Conservation (phyloP, 2,797 vertebrate species). For the Syncerus caffer region DNA sequence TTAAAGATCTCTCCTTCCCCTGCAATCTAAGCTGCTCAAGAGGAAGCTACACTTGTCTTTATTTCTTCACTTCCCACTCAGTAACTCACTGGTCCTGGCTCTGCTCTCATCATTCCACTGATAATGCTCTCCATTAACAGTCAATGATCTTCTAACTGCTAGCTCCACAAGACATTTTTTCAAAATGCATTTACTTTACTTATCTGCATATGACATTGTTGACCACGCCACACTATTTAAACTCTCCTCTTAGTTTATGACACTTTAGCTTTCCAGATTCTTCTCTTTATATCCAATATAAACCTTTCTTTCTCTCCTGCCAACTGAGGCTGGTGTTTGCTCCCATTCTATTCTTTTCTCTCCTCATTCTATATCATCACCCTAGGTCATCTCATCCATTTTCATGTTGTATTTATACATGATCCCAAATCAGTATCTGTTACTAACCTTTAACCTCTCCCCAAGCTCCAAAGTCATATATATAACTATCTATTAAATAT, state of each 20-base stretch:
- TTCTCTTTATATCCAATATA: not conserved
- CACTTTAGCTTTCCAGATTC: not conserved
- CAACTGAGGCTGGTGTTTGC: not conserved
- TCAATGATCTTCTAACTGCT: not conserved
- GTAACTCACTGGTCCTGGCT: not conserved
- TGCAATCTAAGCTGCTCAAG: not conserved
- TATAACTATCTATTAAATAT: not conserved
- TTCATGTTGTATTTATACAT: not conserved
- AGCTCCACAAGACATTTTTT: not conserved
- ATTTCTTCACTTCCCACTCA: not conserved
- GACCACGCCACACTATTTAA: not conserved
- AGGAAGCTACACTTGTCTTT: not conserved
- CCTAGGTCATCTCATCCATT: not conserved
- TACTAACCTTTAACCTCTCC: not conserved
- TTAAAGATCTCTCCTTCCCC: not conserved
- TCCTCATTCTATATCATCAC: not conserved
- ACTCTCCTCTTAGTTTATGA: not conserved
- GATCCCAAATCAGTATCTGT: not conserved
- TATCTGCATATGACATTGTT: not conserved
- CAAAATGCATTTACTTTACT: not conserved
- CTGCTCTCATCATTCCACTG: not conserved
- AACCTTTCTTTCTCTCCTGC: not conserved
- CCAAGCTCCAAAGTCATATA: not conserved
- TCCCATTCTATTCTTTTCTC: not conserved
- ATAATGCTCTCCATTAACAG: not conserved